Evolutionary conservation across 2,113 vertebrate species (phyloP), one percentile per base, ranked within the genome.

Genomic region (Zosterops hypoxanthus): DNA sequence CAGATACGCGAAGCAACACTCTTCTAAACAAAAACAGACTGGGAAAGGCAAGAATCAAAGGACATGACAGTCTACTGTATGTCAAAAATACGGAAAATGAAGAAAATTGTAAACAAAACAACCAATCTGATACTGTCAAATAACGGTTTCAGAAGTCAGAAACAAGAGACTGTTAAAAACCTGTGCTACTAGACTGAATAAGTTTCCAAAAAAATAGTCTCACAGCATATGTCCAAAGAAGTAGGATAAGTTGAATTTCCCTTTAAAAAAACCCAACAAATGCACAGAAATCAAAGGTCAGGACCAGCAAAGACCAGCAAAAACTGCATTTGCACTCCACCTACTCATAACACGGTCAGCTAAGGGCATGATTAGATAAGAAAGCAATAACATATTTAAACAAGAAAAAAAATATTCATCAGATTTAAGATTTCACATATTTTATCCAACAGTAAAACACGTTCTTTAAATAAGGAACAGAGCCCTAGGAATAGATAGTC

Each of bases 391-490:
- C 5, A 6, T 60, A 82, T 81, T 92, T 84, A 90, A 93, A 82
- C 11, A 70, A 71, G 36, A 36, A 44, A 81, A 81, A 87, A 93
- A 73, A 44, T 20, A 94, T 49, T 86, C 53, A 89, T 61, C 70
- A 57, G 41, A 34, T 42, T 61, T 71, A 90, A 60, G 71, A 92
- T 88, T 92, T 90, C 75, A 75, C 15, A 12, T 87, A 87, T 75
- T 94, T 92, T 68, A 81, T 52, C 47, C 60, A 95, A 73, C 22
- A 86, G 52, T 59, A 94, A 94, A 93, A 83, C 0, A 1, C 33
- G 25, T 52, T 92, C 64, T 94, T 64, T 88, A 92, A 95, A 81
- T 60, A 93, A 78, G 64, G 55, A 90, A 70, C 20, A 57, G 56
- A 84, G 76, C n/a, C 23, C 64, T 81, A 60, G 60, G 82, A 93